A percentile compares a stretch with the other conserved stretches of the same genome.
Conservation (phyloP, 2,797 vertebrate genomes). For the Hybognathus amarus region DNA sequence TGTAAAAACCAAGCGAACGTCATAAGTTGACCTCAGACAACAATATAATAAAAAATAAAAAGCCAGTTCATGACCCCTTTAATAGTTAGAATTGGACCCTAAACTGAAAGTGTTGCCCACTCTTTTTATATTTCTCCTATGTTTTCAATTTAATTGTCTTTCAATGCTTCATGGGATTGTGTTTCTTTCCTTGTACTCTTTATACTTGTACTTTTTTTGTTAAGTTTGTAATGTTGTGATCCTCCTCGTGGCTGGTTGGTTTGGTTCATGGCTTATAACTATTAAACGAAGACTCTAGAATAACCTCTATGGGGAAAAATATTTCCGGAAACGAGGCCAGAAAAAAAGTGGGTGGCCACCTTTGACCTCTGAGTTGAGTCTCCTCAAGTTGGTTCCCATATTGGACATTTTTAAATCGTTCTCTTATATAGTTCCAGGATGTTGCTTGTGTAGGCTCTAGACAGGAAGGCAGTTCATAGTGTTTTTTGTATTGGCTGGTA, state of each 20-base stretch:
- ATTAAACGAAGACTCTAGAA: background rate
- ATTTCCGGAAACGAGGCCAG: background rate
- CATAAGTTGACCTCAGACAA: too few relatives aligned
- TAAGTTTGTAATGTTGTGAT: background rate
- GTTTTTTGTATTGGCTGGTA: background rate
- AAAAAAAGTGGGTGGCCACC: background rate
- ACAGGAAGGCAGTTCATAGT: background rate
- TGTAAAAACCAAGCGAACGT: too few relatives aligned
- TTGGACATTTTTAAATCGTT: background rate
- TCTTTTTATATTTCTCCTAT: background rate
- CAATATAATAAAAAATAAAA: too few relatives aligned
- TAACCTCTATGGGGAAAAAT: background rate
- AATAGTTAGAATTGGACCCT: too few relatives aligned
- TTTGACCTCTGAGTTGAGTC: background rate
- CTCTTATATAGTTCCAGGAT: background rate
- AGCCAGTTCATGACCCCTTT: too few relatives aligned
- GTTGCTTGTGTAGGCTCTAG: too few relatives aligned
- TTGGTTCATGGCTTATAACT: background rate
- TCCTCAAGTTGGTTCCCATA: background rate
- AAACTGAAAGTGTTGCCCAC: too few relatives aligned
- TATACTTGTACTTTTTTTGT: background rate
- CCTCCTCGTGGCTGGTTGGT: background rate
- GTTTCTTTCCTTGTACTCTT: background rate
- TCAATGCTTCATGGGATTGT: too few relatives aligned
- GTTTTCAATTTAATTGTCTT: background rate